Evolutionary conservation across 2,888 invertebrate genomes (phyloP).

Genomic region (Sialis lutaria): DNA sequence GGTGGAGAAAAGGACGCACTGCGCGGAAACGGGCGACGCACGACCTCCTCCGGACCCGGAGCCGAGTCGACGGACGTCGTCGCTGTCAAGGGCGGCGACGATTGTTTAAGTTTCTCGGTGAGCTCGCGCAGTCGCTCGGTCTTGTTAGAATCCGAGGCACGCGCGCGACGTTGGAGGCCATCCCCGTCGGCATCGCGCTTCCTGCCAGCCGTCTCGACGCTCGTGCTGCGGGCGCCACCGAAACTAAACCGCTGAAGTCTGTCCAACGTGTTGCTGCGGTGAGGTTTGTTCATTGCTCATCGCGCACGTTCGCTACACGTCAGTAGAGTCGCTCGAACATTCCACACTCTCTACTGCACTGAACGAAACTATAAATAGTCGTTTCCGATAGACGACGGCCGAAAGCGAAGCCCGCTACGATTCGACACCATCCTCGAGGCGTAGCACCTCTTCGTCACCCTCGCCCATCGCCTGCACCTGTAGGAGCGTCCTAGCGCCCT

Average conservation of each 20-base stretch:
- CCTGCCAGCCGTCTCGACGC: not conserved
- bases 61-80: constrained; percentile 11
- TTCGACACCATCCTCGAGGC: no score
- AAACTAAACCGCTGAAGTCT: constrained; percentile 5
- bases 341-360: no score
- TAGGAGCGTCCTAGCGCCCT: no score
- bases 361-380: no score
- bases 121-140: constrained; percentile 56
- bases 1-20: constrained; percentile 1
- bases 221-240: not conserved
- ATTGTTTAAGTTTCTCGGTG: constrained; percentile 58
- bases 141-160: constrained; percentile 40
- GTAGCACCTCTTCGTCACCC: no score
- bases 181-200: not conserved
- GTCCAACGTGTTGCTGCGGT: constrained; percentile 4
- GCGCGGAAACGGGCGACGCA: constrained; percentile 17
- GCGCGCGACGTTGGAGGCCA: constrained; percentile 11
- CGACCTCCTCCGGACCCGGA: constrained; percentile 18
- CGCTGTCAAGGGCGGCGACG: not conserved
- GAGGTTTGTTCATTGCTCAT: constrained; percentile 4
- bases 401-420: no score
- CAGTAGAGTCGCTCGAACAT: no score
- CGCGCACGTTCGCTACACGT: not conserved
- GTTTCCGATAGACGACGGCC: no score
- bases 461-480: no score